Evolutionary conservation across 1,140 invertebrate genomes (phyloP).

Genomic region (Pseudachorutes palmiensis): DNA sequence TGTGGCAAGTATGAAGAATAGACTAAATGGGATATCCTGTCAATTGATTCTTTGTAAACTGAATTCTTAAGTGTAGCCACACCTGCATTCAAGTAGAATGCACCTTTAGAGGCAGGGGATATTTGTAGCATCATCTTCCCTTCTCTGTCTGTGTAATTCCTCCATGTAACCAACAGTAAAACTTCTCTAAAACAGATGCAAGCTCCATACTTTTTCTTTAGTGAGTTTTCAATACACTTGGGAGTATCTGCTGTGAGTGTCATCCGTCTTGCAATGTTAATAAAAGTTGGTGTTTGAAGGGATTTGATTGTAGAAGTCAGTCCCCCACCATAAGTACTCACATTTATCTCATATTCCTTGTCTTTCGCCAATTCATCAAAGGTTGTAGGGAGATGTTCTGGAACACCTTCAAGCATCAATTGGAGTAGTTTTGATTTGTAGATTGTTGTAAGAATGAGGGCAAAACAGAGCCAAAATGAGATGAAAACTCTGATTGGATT

Average conservation of each 20-base stretch:
- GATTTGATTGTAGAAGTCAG: not conserved
- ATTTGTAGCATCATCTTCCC: not conserved
- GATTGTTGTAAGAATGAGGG: not conserved
- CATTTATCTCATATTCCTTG: not conserved
- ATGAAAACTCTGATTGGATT: not conserved
- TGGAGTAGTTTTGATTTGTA: not conserved
- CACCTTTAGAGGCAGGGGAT: not conserved
- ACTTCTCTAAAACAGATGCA: not conserved
- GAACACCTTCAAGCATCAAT: not conserved
- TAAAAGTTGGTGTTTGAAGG: not conserved
- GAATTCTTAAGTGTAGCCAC: not conserved
- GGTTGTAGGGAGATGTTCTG: not conserved
- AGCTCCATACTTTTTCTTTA: not conserved
- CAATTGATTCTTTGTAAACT: not conserved
- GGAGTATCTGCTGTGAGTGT: not conserved
- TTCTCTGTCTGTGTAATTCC: not conserved
- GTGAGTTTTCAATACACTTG: not conserved
- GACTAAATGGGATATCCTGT: not conserved
- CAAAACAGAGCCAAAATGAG: not conserved
- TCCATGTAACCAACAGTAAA: not conserved
- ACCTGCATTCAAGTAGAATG: not conserved
- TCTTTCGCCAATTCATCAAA: not conserved
- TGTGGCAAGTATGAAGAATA: not conserved
- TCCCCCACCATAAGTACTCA: not conserved
- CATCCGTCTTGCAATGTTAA: not conserved